Base-by-base conservation (phyloP, 92 coral and sea anemone genomes). In the Phymanthus crucifer region DNA sequence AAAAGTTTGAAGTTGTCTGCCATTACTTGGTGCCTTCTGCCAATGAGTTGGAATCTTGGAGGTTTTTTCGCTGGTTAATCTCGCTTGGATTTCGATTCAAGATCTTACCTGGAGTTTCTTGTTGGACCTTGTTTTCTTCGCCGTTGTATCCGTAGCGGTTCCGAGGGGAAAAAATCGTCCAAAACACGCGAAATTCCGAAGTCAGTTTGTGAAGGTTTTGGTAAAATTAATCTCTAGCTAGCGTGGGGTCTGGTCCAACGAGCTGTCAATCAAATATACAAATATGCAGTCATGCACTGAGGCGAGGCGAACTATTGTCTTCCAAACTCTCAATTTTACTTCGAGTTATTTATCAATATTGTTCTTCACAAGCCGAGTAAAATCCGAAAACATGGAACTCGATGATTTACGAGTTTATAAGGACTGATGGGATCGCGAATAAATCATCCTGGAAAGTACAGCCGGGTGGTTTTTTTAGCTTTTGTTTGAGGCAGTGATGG, bases 201-300 rank as follows among this genome's bases (percentile, higher is more conserved):
- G 34, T 46, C 77, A 45, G 86, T 82, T 82, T 73, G 35, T 46
- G 33, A 65, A 73, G 86, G 85, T 75, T 82, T 74, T 72, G 85
- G 72, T 81, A 54, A 38, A 23, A 40, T 32, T 71, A 72, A 75
- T 75, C 77, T 82, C 71, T 64, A 82, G 86, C 71, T 64, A 82
- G 86, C 86, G 80, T 82, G 86, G 86, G 86, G 86, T 69, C 78
- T 74, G 78, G 78, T 47, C 46, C 33, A 43, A 40, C 72, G 65
- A 33, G 58, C 72, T 91, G 95, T 91, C 95, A 91, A 91, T 92
- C 97, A 92, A 87, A 71, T 72, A 70, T 83, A 78, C 86, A 77
- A 85, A 76, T 74, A 90, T 92, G 97, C 94, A 87, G 81, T 87
- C 89, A 87, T 40, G 80, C 86, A 82, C 74, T 75, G 50, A 74